A percentile compares a stretch with the other conserved stretches of the same genome.
Conservation (phyloP, 53 echinoderm and acorn worm species). For the Arbacia lixula region DNA sequence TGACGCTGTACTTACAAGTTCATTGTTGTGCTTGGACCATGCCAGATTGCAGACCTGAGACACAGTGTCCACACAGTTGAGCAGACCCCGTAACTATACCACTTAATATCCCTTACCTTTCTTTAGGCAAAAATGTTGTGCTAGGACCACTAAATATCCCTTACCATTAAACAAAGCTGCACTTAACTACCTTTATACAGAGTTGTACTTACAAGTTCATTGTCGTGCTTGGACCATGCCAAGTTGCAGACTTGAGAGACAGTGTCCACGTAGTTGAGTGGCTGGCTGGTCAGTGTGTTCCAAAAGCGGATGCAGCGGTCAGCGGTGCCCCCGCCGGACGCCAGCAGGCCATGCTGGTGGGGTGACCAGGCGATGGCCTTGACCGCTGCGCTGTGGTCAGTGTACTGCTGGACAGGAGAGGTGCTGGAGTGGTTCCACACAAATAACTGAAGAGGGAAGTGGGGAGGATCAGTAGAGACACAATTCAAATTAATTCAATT, state of each 20-base stretch:
- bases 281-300: slow-evolving; percentile 92
- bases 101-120: no score
- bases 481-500: no score
- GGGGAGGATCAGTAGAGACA: not conserved
- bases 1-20: slow-evolving; percentile 70
- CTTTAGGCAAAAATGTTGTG: no score
- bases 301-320: slow-evolving; percentile 96
- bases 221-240: slow-evolving; percentile 98
- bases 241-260: slow-evolving; percentile 99
- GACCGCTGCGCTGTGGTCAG: slow-evolving; percentile 92
- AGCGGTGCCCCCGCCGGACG: slow-evolving; percentile 96
- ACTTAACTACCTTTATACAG: no score
- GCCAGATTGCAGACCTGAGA: slow-evolving; percentile 99
- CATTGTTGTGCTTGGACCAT: slow-evolving; percentile 99
- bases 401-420: slow-evolving; percentile 90
- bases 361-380: slow-evolving; percentile 99
- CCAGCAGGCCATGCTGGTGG: slow-evolving; percentile 95
- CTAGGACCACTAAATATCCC: no score
- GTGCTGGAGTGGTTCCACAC: slow-evolving; percentile 98
- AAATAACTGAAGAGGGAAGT: slow-evolving; percentile 68
- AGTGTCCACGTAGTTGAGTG: slow-evolving; percentile 93
- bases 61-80: slow-evolving; percentile 94
- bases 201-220: slow-evolving; percentile 83
- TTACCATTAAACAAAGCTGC: no score
- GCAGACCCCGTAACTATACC: no score